phyloP scores from a whole-genome alignment of 2,888 invertebrate genomes.

The Plebejus argus region DNA sequence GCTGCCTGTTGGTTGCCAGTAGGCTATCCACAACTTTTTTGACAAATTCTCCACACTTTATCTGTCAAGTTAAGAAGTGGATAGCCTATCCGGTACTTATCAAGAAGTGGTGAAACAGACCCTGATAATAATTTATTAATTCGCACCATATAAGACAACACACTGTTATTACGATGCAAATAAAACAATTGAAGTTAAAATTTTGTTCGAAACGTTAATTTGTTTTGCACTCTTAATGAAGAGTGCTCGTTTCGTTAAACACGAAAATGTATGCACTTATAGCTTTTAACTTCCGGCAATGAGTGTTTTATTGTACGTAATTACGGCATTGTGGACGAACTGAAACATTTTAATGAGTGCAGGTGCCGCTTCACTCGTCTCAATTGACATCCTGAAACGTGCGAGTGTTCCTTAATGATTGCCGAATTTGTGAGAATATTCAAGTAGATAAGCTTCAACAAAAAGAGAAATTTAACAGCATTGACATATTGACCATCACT shows the following conservation, averaged over 20 bases:
- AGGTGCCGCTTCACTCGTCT: background rate
- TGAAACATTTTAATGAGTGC: conserved; percentile 22
- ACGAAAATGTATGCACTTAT: conserved; percentile 32
- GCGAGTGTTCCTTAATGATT: background rate
- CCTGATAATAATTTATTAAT: no score
- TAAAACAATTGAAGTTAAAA: conserved; percentile 10
- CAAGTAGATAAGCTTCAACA: no score
- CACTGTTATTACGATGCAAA: background rate
- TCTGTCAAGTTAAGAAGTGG: no score
- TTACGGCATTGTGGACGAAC: conserved; percentile 23
- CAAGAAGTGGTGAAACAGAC: no score
- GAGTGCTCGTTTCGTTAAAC: conserved; percentile 30
- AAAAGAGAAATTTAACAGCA: background rate
- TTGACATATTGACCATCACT: background rate
- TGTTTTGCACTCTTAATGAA: conserved; percentile 28
- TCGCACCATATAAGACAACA: no score
- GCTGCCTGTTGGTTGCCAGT: no score
- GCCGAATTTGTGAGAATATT: background rate
- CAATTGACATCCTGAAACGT: background rate
- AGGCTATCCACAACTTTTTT: no score
- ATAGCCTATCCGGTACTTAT: no score
- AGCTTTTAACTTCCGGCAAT: conserved; percentile 30
- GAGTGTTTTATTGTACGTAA: conserved; percentile 29
- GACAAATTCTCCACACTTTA: no score
- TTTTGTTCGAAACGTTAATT: conserved; percentile 27